Conservation (phyloP, 2,797 vertebrate species). For the Aselliscus stoliczkanus region DNA sequence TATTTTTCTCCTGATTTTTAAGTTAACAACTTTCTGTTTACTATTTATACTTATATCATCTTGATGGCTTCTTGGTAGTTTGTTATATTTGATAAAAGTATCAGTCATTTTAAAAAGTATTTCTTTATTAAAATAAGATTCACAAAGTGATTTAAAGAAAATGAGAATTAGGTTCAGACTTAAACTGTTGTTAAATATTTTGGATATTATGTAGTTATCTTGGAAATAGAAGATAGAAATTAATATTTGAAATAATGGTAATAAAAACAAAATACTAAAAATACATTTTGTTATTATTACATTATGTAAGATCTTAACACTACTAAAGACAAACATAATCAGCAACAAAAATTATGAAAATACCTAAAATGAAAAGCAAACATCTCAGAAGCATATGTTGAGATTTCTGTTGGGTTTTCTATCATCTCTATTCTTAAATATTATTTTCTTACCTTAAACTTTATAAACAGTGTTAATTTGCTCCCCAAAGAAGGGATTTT, state of each 20-base stretch:
- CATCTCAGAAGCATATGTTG: background rate
- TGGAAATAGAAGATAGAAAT: background rate
- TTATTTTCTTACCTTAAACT: background rate
- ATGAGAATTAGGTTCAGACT: background rate
- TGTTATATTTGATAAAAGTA: background rate
- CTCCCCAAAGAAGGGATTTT: background rate
- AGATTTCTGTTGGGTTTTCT: background rate
- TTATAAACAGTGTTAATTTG: background rate
- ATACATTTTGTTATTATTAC: background rate
- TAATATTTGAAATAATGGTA: background rate
- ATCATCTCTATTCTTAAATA: background rate
- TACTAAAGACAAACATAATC: background rate
- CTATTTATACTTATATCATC: background rate
- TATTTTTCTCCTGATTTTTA: background rate
- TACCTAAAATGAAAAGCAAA: background rate
- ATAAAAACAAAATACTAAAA: background rate
- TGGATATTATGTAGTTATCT: background rate
- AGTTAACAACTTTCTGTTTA: background rate
- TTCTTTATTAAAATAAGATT: background rate
- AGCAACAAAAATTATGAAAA: background rate
- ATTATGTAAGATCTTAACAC: background rate
- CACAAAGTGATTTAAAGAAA: background rate
- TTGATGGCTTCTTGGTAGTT: background rate
- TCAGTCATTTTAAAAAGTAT: background rate
- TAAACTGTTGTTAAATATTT: background rate